Evolutionary conservation across 2,113 vertebrate genomes (phyloP).

Genomic region (Hemiprocne comata): DNA sequence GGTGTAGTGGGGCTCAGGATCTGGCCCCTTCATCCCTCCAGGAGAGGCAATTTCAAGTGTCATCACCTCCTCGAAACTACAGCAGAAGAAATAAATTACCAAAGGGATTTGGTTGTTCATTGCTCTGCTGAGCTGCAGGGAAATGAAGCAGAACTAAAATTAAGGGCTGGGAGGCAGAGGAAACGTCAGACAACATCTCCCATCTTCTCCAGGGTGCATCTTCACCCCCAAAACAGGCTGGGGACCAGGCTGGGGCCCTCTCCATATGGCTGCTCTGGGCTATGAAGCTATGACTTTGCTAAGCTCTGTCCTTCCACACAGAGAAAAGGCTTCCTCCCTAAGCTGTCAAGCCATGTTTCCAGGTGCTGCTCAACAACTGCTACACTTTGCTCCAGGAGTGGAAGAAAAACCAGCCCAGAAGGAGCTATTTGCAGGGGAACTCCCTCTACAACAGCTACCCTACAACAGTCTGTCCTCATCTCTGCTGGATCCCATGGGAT

Average conservation of each 20-base stretch:
- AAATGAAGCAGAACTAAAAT: constrained; percentile 66
- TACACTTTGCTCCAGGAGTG: not conserved
- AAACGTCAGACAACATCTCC: not conserved
- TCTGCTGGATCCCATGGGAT: not conserved
- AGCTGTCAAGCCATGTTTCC: not conserved
- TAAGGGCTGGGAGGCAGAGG: constrained; percentile 36
- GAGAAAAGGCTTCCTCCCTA: not conserved
- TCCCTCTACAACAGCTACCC: not conserved
- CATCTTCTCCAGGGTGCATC: not conserved
- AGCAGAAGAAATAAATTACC: constrained; percentile 64
- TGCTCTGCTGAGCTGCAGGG: constrained; percentile 50
- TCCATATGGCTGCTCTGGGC: not conserved
- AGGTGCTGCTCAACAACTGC: not conserved
- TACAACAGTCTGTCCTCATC: not conserved
- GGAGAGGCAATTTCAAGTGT: constrained; percentile 62
- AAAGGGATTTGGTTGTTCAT: constrained; percentile 63
- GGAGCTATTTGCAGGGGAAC: not conserved
- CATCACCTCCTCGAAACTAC: constrained; percentile 36
- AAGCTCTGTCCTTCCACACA: not conserved
- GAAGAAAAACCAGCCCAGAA: not conserved
- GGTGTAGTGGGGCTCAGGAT: constrained; percentile 18
- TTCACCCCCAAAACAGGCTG: not conserved
- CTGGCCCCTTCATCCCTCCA: constrained; percentile 21
- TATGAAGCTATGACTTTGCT: not conserved
- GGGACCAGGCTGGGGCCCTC: not conserved